Base-by-base conservation (phyloP, 1,140 invertebrate genomes). In the Ephestia elutella region DNA sequence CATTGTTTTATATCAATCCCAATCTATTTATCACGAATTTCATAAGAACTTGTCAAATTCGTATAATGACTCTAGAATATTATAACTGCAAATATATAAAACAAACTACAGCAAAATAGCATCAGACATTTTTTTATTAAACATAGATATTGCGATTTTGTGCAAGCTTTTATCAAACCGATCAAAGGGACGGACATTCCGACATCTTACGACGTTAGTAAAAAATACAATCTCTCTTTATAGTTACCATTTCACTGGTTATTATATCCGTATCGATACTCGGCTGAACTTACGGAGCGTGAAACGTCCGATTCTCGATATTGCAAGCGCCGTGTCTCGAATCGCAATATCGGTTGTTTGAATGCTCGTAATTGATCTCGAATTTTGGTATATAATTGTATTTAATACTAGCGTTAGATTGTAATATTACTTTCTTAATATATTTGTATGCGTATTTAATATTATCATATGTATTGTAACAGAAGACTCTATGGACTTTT, bases 191-290 rank as follows among this genome's bases (percentile, higher is more conserved):
- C 81, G 76, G 75, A 78, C 83, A 83, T 87, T 87, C 82, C 82
- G 70, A 85, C 73, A 82, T 81, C 82, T 87, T 87, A 87, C 80
- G 85, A 87, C 82, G 80, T 80, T 86, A 87, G 80, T 86, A 87
- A 87, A 86, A 87, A 87, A 87, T 80, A 85, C 85, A 87, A 87
- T 87, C 82, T 86, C 75, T 82, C 85, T 87, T 87, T 87, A 87
- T 87, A 86, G 85, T 87, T 86, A 87, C 79, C 82, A 86, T 86
- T 87, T 71, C 81, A 81, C 82, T 86, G 82, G 85, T 85, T 87
- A 87, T 87, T 86, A 84, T 87, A 85, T 86, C 79, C 79, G 78
- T 83, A 78, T 82, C 81, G 84, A 81, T 81, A 84, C 78, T 15
- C 3, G 74, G 71, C 70, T 70, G 75, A 77, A 72, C 76, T 85